These are phyloP conservation scores for Todus mexicanus DNA, from an alignment of 2,797 vertebrate species.

Conservation along the genomic window DNA sequence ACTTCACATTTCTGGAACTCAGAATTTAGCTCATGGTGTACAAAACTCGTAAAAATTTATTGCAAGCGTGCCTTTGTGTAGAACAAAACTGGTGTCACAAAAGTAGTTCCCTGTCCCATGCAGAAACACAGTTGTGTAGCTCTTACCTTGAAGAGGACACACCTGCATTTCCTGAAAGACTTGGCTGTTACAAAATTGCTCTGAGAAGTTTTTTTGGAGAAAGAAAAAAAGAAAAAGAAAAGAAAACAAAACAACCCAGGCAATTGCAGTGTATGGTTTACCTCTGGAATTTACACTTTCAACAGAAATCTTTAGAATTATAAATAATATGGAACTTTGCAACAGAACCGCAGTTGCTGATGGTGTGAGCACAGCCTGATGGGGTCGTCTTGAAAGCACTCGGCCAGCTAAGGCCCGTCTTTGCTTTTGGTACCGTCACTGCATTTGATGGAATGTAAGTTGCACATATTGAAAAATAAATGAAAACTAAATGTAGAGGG, in stretches of 20 bases:
- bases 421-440: neutral
- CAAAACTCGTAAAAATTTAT: constrained; percentile 69
- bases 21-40: constrained; percentile 61
- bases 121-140: constrained; percentile 9
- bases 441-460: constrained; percentile 18
- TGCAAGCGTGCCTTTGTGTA: constrained; percentile 64
- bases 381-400: neutral
- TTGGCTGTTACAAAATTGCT: constrained; percentile 52
- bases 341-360: neutral
- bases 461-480: neutral
- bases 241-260: neutral
- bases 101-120: constrained; percentile 33
- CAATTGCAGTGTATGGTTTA: neutral
- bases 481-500: neutral
- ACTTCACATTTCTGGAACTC: constrained; percentile 61
- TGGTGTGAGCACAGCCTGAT: neutral
- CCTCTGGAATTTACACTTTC: neutral
- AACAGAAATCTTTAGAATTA: neutral
- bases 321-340: neutral
- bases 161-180: constrained; percentile 39
- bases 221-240: neutral
- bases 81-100: constrained; percentile 56
- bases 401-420: neutral
- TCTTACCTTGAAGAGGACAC: neutral
- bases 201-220: neutral